phyloP scores from a whole-genome alignment of 2,797 vertebrate genomes.

The Choloepus didactylus region DNA sequence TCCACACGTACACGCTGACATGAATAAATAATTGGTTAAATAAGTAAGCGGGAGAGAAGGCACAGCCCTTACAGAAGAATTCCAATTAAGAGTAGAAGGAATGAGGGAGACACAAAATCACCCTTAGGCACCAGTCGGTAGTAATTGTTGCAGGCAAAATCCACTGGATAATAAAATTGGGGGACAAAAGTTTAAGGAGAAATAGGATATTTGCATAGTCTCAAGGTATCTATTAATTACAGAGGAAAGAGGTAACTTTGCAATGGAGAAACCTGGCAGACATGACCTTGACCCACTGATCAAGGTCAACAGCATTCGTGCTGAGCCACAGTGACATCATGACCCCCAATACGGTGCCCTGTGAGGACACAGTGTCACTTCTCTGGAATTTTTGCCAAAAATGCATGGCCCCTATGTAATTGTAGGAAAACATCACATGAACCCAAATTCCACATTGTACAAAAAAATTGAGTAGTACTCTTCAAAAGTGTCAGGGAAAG shows the following conservation, averaged over 20 bases:
- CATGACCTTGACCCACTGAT: background rate
- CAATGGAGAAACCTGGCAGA: background rate
- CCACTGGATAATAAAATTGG: background rate
- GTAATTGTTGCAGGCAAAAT: background rate
- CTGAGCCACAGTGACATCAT: background rate
- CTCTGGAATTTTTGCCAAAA: background rate
- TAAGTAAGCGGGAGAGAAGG: background rate
- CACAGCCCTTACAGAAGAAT: background rate
- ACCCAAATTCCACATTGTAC: background rate
- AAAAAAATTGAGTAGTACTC: background rate
- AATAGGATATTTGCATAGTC: background rate
- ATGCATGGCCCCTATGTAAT: background rate
- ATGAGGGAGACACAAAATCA: background rate
- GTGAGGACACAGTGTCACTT: background rate
- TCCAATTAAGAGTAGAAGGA: background rate
- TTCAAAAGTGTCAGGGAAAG: background rate
- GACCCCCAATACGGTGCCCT: background rate
- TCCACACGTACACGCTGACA: background rate
- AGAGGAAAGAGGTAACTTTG: background rate
- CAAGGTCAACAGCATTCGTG: background rate
- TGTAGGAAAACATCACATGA: background rate
- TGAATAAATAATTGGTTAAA: background rate
- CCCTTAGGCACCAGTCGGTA: background rate
- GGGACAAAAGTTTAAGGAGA: background rate
- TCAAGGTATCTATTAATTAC: background rate